Evolutionary conservation across 2,797 vertebrate species (phyloP).

Genomic region (Takifugu rubripes): DNA sequence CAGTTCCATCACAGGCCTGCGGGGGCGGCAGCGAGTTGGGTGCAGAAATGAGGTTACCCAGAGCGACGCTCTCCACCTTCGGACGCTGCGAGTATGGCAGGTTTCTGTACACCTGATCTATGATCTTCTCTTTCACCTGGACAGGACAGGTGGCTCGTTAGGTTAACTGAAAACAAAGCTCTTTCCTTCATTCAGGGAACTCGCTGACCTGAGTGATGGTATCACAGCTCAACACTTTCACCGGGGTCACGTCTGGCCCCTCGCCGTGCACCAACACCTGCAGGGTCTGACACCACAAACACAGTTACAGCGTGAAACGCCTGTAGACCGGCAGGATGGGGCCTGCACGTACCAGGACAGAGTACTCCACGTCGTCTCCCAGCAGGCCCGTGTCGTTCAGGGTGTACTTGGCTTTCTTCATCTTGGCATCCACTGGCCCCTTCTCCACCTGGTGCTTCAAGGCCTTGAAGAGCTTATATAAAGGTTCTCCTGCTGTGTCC

Average conservation of each 20-base stretch:
- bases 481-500: slow-evolving; percentile 92
- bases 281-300: slow-evolving; percentile 78
- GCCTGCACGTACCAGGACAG: slow-evolving; percentile 75
- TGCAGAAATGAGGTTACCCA: slow-evolving; percentile 75
- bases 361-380: slow-evolving; percentile 94
- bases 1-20: neutral
- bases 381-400: slow-evolving; percentile 94
- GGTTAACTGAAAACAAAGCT: neutral
- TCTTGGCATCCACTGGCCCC: slow-evolving; percentile 89
- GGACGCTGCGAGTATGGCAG: slow-evolving; percentile 92
- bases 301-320: slow-evolving; percentile 1
- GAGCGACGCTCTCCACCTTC: slow-evolving; percentile 88
- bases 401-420: slow-evolving; percentile 97
- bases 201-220: slow-evolving; percentile 85
- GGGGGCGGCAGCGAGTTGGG: neutral
- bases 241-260: slow-evolving; percentile 84
- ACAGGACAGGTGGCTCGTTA: neutral
- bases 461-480: slow-evolving; percentile 95
- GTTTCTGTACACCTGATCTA: slow-evolving; percentile 94
- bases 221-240: slow-evolving; percentile 97
- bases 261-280: slow-evolving; percentile 92
- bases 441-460: slow-evolving; percentile 98
- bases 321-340: neutral
- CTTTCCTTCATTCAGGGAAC: neutral
- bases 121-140: slow-evolving; percentile 95